phyloP scores from a whole-genome alignment of 2,888 invertebrate species.

The Thumatha senex region DNA sequence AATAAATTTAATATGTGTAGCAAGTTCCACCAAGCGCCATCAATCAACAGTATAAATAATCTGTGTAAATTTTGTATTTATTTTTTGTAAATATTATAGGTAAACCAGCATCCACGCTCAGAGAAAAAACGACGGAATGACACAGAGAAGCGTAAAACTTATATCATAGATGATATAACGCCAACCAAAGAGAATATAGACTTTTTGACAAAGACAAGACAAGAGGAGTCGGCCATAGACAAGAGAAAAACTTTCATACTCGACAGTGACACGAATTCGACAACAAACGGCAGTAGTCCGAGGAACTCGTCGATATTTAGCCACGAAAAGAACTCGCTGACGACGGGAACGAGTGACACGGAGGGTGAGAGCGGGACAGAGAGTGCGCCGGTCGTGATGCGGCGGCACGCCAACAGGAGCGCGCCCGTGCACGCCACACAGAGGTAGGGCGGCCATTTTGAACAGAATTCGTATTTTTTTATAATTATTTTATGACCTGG shows the following conservation, averaged over 20 bases:
- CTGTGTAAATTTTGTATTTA: too few relatives aligned
- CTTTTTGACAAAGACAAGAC: constrained; percentile 50
- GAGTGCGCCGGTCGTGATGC: constrained; percentile 66
- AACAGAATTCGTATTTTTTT: too few relatives aligned
- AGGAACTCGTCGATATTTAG: constrained; percentile 76
- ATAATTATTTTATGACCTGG: too few relatives aligned
- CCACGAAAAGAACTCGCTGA: constrained; percentile 61
- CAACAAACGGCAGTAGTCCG: constrained; percentile 76
- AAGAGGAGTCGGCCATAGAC: constrained; percentile 55
- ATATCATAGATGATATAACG: constrained; percentile 68
- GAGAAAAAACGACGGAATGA: constrained; percentile 59
- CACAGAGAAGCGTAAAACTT: constrained; percentile 67
- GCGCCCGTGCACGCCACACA: constrained; percentile 57
- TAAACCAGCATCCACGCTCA: constrained; percentile 49
- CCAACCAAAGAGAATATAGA: constrained; percentile 72
- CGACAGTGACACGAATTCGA: constrained; percentile 76
- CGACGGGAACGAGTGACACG: constrained; percentile 69
- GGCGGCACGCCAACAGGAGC: constrained; percentile 54
- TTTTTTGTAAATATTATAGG: constrained; percentile 42
- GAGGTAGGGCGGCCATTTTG: constrained; percentile 44
- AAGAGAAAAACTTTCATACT: constrained; percentile 75
- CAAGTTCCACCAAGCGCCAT: too few relatives aligned
- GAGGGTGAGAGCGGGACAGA: constrained; percentile 75
- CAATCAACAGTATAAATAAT: too few relatives aligned
- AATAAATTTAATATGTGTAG: too few relatives aligned